These are phyloP conservation scores for Lucifuga dentata DNA, from an alignment of 2,113 vertebrate species.

Conservation along the genomic window DNA sequence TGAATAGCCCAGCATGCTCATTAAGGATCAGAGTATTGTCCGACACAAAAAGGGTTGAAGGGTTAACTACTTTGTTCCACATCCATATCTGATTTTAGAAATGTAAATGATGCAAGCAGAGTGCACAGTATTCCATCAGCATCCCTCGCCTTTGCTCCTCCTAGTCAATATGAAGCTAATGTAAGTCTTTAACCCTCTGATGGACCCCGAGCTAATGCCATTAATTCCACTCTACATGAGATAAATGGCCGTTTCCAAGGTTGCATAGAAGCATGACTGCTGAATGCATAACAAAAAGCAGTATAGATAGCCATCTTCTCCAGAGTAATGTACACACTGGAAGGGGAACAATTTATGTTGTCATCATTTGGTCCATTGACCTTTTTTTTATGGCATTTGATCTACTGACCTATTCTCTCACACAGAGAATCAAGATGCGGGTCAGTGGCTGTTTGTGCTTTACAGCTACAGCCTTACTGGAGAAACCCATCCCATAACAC, in stretches of 20 bases:
- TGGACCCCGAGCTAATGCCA: constrained; percentile 62
- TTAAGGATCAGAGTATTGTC: constrained; percentile 57
- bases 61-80: constrained; percentile 67
- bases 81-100: constrained; percentile 68
- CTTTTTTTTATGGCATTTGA: constrained; percentile 32
- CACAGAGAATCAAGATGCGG: constrained; percentile 19
- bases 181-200: constrained; percentile 71
- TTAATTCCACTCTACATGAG: constrained; percentile 59
- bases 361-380: constrained; percentile 59
- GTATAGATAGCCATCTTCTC: constrained; percentile 35
- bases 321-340: constrained; percentile 34
- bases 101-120: constrained; percentile 53
- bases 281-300: constrained; percentile 30
- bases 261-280: constrained; percentile 37
- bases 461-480: not conserved
- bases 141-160: constrained; percentile 1
- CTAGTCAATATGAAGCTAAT: constrained; percentile 67
- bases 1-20: constrained; percentile 54
- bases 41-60: constrained; percentile 50
- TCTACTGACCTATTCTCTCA: constrained; percentile 17
- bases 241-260: constrained; percentile 54
- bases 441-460: not conserved
- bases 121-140: constrained; percentile 15
- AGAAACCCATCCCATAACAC: constrained; percentile 41
- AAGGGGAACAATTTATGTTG: constrained; percentile 56